Base-by-base conservation (phyloP, 2,113 vertebrate genomes). In the Megalops atlanticus region DNA sequence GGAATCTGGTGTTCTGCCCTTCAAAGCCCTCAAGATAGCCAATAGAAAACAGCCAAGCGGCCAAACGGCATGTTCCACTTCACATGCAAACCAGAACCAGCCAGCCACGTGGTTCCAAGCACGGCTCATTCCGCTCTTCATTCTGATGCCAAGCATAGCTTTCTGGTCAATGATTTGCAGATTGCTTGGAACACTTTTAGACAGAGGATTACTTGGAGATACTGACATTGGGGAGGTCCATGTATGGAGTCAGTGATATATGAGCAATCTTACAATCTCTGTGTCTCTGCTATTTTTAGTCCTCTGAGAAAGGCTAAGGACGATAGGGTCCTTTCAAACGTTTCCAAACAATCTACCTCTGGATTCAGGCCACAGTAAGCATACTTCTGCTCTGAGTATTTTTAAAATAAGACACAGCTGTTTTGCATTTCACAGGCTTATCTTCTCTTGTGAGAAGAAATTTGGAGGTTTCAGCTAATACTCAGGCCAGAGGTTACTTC, bases 341-440 rank as follows among this genome's bases (percentile, higher is more conserved):
- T 47, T 75, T 75, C 74, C 74, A 75, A 75, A 75, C 74, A 47
- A 27, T 41, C 38, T 41, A 31, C 24, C 39, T 75, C 15, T 75
- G 74, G n/a, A 47, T 3, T 12, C 21, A 31, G 21, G 74, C 74
- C 74, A 75, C n/a, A 12, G 24, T 45, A 75, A 75, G 40, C 74
- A 47, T 75, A 40, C 74, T 43, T 31, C 39, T 27, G 41, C 14
- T 75, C n/a, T 12, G 41, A 75, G 24, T 33, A 52, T 47, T 43
- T 27, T 52, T 36, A 76, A 49, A 76, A 49, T 49, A 43, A 76
- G 74, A 35, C 21, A 31, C 74, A 76, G 74, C 74, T 76, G 74
- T 49, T 76, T 76, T 52, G 45, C n/a, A 21, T 76, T 76, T 76
- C 18, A 76, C 41, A 76, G 21, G 38, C 45, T 49, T 76, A 49